Conservation (phyloP, 1,140 invertebrate genomes). For the Planococcus citri region DNA sequence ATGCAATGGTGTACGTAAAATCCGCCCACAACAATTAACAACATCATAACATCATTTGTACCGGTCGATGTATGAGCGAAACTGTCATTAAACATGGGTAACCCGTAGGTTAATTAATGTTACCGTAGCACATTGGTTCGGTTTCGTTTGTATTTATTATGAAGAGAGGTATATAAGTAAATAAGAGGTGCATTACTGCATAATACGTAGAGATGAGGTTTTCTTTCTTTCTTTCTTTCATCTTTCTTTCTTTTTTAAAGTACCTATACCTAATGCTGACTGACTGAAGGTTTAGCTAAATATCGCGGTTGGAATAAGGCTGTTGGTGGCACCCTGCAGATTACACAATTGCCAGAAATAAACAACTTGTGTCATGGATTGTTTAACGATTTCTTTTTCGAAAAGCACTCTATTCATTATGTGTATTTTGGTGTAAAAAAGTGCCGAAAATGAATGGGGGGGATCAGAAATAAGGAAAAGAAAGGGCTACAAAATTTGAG, state of each 20-base stretch:
- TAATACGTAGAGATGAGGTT: too few relatives aligned
- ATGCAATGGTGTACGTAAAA: neutral
- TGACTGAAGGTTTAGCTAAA: neutral
- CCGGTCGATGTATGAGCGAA: constrained; percentile 1
- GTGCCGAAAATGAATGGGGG: neutral
- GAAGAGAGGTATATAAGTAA: neutral
- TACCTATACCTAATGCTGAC: too few relatives aligned
- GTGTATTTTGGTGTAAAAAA: neutral
- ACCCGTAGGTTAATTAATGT: constrained; percentile 2
- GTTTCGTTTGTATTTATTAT: neutral
- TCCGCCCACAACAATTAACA: neutral
- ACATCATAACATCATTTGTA: constrained; percentile 7
- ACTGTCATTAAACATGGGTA: neutral
- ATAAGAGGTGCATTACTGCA: too few relatives aligned
- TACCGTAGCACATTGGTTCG: neutral
- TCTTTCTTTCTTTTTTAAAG: too few relatives aligned
- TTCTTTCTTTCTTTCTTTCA: too few relatives aligned
- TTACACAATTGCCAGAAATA: neutral
- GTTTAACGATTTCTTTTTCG: neutral
- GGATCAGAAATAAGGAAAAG: too few relatives aligned
- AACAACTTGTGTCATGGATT: neutral
- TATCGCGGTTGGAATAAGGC: neutral
- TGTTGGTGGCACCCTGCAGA: neutral
- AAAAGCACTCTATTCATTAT: neutral
- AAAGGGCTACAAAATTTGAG: too few relatives aligned